Conservation (phyloP, 2,888 invertebrate genomes). For the Lasioglossum leucozonium region DNA sequence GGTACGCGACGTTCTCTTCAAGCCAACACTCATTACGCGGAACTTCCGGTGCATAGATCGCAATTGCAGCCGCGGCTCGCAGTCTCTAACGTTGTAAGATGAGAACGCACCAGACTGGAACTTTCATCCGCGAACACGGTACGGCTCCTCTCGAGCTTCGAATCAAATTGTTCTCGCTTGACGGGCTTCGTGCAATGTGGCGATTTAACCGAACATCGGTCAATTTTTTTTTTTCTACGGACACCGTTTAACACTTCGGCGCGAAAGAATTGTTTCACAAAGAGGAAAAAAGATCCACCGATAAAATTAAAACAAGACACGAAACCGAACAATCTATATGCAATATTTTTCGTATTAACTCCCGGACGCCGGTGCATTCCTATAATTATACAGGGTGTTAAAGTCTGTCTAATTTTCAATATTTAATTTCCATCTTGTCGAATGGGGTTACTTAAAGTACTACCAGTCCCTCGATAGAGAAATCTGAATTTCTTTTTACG, state of each 20-base stretch:
- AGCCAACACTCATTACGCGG: conserved; percentile 56
- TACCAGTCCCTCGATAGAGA: not conserved
- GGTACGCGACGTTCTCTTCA: conserved; percentile 47
- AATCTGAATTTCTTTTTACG: not conserved
- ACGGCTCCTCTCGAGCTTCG: conserved; percentile 62
- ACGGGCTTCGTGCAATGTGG: conserved; percentile 47
- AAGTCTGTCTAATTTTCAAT: not conserved
- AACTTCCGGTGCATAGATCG: conserved; percentile 56
- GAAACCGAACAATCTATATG: no score
- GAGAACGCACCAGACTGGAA: conserved; percentile 69
- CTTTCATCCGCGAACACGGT: conserved; percentile 53
- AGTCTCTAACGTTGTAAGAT: conserved; percentile 60
- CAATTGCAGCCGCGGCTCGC: conserved; percentile 48
- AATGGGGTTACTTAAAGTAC: not conserved
- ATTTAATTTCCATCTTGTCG: not conserved
- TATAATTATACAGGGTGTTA: not conserved
- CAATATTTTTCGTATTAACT: no score
- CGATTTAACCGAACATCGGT: conserved; percentile 47
- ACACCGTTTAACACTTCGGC: not conserved
- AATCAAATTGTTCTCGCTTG: conserved; percentile 58
- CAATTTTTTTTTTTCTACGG: conserved; percentile 13
- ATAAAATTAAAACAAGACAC: not conserved
- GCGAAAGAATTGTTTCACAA: not conserved
- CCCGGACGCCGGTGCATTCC: no score
- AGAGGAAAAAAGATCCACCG: not conserved